Conservation (phyloP, 2,888 invertebrate species). For the Anoplius nigerrimus region DNA sequence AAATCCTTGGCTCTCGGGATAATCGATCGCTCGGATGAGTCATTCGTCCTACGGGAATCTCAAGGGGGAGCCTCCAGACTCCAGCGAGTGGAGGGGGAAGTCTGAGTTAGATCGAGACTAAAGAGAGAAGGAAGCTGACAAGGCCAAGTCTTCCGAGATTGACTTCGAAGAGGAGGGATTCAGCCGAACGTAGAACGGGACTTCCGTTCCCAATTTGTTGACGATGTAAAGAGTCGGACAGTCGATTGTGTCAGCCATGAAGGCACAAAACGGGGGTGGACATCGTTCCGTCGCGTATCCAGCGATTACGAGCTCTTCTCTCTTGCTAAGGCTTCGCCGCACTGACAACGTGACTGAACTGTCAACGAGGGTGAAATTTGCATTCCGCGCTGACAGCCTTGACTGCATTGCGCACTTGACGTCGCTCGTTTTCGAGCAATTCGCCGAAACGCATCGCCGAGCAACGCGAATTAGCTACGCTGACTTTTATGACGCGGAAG, state of each 20-base stretch:
- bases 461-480: no score
- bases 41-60: constrained; percentile 58
- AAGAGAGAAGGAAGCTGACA: constrained; percentile 12
- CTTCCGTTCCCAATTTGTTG: constrained; percentile 30
- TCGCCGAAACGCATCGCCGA: no score
- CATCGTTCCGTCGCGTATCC: not conserved
- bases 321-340: not conserved
- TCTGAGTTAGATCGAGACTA: no score
- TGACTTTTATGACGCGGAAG: no score
- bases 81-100: constrained; percentile 6
- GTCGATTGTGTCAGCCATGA: not conserved
- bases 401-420: not conserved
- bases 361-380: not conserved
- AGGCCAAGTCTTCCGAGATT: constrained; percentile 30
- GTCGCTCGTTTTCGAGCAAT: not conserved
- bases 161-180: constrained; percentile 21
- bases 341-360: not conserved
- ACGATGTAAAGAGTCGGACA: constrained; percentile 18
- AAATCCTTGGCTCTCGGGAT: constrained; percentile 39
- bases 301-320: not conserved
- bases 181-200: not conserved
- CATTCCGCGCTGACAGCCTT: not conserved
- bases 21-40: constrained; percentile 66
- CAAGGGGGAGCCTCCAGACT: constrained; percentile 29
- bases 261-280: not conserved